A percentile compares a stretch with the other conserved stretches of the same genome.
These are phyloP conservation scores for Oreochromis tanganicae DNA, from an alignment of 2,113 vertebrate species.

Conservation along the genomic window DNA sequence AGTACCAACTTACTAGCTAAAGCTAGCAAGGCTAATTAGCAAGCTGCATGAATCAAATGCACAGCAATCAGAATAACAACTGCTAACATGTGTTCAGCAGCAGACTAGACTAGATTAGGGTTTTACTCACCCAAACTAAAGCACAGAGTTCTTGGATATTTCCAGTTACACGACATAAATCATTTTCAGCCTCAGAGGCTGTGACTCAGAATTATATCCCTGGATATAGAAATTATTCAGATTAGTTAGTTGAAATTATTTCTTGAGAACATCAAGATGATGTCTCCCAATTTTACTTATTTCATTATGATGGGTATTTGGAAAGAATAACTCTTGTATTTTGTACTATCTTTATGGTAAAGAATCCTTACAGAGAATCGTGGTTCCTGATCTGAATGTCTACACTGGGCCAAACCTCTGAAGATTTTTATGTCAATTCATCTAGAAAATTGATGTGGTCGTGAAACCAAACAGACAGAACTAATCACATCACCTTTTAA, in stretches of 20 bases:
- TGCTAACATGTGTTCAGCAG: not conserved
- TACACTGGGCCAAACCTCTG: not conserved
- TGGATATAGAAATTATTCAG: not conserved
- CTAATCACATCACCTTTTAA: not conserved
- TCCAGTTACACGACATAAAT: not conserved
- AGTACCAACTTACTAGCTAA: not conserved
- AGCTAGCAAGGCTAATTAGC: not conserved
- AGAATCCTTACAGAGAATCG: not conserved
- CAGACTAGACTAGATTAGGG: accelerated
- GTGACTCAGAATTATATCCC: not conserved
- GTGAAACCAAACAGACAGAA: not conserved
- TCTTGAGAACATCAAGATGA: not conserved
- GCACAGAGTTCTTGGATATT: not conserved
- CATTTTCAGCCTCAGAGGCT: accelerated
- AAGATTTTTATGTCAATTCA: accelerated
- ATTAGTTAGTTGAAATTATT: accelerated
- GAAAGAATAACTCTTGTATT: accelerated
- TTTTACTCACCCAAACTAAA: not conserved
- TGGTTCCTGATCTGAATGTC: not conserved
- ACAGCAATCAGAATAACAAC: accelerated
- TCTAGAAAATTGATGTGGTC: not conserved
- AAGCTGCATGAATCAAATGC: not conserved
- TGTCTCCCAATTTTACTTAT: not conserved
- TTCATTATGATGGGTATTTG: not conserved
- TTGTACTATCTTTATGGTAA: accelerated